These are phyloP conservation scores for Stenodema calcarata DNA, from an alignment of 2,888 invertebrate species.

Conservation along the genomic window DNA sequence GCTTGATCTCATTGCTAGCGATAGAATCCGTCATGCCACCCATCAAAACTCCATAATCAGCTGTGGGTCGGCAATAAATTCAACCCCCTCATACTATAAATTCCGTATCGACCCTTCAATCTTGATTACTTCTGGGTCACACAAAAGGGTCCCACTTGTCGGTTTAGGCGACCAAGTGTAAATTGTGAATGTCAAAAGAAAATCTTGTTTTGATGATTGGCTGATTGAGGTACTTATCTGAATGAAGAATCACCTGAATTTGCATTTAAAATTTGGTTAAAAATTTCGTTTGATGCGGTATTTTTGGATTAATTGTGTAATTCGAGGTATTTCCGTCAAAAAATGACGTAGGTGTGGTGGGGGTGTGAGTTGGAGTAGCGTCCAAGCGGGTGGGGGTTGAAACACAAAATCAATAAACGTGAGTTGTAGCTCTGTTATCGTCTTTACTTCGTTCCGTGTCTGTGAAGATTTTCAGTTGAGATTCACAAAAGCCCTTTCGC, in stretches of 20 bases:
- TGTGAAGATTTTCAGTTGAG: slow-evolving; percentile 9
- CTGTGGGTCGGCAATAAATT: too few species aligned
- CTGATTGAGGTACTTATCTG: too few species aligned
- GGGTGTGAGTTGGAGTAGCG: neutral
- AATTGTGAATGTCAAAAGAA: too few species aligned
- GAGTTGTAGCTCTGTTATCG: slow-evolving; percentile 45
- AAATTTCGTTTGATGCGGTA: too few species aligned
- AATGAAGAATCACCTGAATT: neutral
- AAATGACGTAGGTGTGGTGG: neutral
- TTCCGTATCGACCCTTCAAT: neutral
- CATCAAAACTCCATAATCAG: too few species aligned
- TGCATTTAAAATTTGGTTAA: neutral
- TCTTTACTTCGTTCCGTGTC: slow-evolving; percentile 18
- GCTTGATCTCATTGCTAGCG: too few species aligned
- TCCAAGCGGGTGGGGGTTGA: slow-evolving; percentile 14
- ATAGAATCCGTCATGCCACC: too few species aligned
- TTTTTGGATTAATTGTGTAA: neutral
- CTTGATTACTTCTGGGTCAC: neutral
- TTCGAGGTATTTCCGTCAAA: neutral
- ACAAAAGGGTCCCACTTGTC: neutral
- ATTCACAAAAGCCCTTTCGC: neutral
- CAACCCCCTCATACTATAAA: neutral
- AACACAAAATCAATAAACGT: slow-evolving; percentile 45
- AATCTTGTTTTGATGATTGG: too few species aligned
- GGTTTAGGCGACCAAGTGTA: too few species aligned